These are phyloP conservation scores for Siniperca scherzeri DNA, from an alignment of 2,797 vertebrate species.

Conservation along the genomic window DNA sequence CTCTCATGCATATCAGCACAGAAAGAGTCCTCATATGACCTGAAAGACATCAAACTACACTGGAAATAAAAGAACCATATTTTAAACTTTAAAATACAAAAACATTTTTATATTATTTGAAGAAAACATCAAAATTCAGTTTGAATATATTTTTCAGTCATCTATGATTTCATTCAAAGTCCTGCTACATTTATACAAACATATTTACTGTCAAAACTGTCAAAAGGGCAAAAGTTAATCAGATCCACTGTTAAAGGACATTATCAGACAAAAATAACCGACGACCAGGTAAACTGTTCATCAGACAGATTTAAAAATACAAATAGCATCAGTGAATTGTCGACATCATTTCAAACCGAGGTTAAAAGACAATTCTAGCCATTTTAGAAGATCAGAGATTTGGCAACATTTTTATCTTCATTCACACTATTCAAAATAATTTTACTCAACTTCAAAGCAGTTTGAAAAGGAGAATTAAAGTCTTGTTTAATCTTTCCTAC, in stretches of 20 bases:
- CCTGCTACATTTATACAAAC: background rate
- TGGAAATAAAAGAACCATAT: background rate
- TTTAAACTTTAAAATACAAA: too few relatives aligned
- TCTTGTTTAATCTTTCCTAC: too few relatives aligned
- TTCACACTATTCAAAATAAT: too few relatives aligned
- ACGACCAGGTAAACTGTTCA: background rate
- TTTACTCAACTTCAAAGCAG: background rate
- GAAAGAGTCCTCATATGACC: background rate
- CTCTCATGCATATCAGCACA: constrained; percentile 15
- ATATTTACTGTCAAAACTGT: background rate
- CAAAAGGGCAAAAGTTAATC: too few relatives aligned
- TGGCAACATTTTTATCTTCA: too few relatives aligned
- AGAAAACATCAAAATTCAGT: too few relatives aligned
- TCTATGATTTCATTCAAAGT: background rate
- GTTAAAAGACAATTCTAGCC: background rate
- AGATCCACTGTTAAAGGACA: background rate
- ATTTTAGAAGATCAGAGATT: background rate
- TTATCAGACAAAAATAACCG: background rate
- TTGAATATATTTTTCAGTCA: background rate
- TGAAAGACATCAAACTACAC: background rate
- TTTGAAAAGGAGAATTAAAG: too few relatives aligned
- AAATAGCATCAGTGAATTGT: background rate
- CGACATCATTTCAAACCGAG: background rate
- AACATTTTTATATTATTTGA: too few relatives aligned
- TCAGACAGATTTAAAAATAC: background rate